These are phyloP conservation scores for Hormaphis cornu DNA, from an alignment of 1,140 invertebrate species.

Conservation along the genomic window DNA sequence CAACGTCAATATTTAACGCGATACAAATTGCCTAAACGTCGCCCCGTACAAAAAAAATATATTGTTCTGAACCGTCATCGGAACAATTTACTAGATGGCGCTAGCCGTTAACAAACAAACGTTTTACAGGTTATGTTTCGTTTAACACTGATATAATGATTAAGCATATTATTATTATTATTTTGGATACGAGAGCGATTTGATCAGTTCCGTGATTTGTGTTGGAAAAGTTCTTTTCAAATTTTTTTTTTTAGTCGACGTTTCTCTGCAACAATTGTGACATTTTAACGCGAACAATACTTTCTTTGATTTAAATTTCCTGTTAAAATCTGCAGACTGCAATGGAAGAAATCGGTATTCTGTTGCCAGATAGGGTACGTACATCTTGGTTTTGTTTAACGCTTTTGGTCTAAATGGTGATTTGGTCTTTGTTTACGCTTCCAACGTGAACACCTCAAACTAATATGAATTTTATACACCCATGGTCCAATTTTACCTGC, in stretches of 20 bases:
- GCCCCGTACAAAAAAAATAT: too few relatives aligned
- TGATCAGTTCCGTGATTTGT: not conserved
- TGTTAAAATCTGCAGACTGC: not conserved
- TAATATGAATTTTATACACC: too few relatives aligned
- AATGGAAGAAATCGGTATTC: constrained; percentile 63
- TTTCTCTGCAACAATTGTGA: too few relatives aligned
- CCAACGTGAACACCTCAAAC: too few relatives aligned
- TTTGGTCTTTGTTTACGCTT: too few relatives aligned
- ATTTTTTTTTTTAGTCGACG: too few relatives aligned
- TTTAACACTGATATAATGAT: not conserved
- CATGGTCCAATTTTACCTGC: too few relatives aligned
- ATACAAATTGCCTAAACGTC: too few relatives aligned
- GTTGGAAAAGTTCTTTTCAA: too few relatives aligned
- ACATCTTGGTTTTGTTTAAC: not conserved
- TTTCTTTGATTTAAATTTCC: not conserved
- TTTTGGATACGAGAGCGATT: constrained; percentile 3
- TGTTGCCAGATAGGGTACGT: constrained; percentile 58
- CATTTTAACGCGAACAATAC: not conserved
- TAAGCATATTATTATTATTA: too few relatives aligned
- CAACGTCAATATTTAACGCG: too few relatives aligned
- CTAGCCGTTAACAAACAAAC: not conserved
- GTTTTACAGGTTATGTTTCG: constrained; percentile 2
- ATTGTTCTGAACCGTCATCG: not conserved
- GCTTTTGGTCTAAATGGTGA: too few relatives aligned
- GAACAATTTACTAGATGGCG: not conserved